Conservation (phyloP, 2,888 invertebrate species). For the Sarcophaga variegata region DNA sequence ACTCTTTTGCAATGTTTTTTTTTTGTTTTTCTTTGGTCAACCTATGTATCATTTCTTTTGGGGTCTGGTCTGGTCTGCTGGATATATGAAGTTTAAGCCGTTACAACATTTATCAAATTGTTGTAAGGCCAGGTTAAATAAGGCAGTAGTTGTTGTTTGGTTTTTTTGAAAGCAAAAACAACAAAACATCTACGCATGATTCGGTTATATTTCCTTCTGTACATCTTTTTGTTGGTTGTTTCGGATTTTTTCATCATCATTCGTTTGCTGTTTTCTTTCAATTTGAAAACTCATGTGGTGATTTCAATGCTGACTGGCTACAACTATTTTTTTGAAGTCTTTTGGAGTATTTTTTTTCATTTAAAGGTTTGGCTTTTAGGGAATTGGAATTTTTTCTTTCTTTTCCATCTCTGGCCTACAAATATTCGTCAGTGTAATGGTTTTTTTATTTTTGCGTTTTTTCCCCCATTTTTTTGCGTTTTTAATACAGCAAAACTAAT, state of each 20-base stretch:
- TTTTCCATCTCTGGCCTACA: not conserved
- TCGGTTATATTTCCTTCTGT: constrained; percentile 49
- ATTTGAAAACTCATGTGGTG: constrained; percentile 52
- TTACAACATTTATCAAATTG: constrained; percentile 58
- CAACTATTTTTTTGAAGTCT: constrained; percentile 5
- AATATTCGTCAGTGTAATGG: constrained; percentile 24
- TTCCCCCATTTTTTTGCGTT: not conserved
- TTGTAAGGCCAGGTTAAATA: not conserved
- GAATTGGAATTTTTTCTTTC: not conserved
- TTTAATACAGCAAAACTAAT: constrained; percentile 55
- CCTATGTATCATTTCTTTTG: constrained; percentile 2
- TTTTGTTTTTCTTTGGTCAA: not conserved
- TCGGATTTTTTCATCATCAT: not conserved
- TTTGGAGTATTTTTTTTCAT: constrained; percentile 15
- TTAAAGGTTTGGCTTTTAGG: not conserved
- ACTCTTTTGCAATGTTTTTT: constrained; percentile 15
- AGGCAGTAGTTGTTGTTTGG: not conserved
- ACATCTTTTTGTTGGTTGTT: not conserved
- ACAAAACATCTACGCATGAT: constrained; percentile 60
- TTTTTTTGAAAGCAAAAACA: not conserved
- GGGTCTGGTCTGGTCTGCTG: not conserved
- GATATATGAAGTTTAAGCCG: constrained; percentile 10
- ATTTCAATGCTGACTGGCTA: constrained; percentile 46
- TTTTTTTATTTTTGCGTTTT: not conserved
- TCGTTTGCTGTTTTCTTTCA: not conserved